Conservation (phyloP, 2,797 vertebrate species). For the Aphelocoma californica region DNA sequence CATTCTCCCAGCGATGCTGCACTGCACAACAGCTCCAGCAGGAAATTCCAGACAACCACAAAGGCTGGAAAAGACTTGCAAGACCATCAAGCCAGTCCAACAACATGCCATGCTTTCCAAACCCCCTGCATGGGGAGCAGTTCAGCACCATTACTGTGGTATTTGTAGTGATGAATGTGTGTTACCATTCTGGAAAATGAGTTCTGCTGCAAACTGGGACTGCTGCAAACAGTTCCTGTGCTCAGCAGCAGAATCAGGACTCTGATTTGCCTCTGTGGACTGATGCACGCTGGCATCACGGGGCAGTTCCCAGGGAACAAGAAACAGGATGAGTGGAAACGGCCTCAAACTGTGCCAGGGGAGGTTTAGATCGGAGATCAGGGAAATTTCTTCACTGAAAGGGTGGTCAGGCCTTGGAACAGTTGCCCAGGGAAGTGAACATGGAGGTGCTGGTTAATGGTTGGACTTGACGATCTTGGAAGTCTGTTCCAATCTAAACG, state of each 20-base stretch:
- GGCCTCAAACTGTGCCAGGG: background rate
- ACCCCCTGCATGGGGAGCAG: background rate
- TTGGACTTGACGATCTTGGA: background rate
- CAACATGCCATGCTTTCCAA: background rate
- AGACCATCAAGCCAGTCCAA: background rate
- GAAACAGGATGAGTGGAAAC: background rate
- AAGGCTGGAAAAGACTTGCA: background rate
- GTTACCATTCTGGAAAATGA: background rate
- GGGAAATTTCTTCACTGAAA: background rate
- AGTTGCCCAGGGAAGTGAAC: background rate
- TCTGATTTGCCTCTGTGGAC: fast-evolving
- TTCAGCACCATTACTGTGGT: background rate
- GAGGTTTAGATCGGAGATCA: background rate
- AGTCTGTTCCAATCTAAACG: background rate
- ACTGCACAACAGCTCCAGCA: background rate
- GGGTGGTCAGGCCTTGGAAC: background rate
- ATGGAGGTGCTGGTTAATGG: background rate
- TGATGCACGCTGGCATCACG: background rate
- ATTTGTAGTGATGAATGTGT: background rate
- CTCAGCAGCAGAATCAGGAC: background rate
- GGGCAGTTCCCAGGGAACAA: background rate
- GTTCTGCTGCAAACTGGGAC: background rate
- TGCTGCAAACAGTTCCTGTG: background rate
- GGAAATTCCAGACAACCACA: background rate
- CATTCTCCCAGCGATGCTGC: too few species aligned